Base-by-base conservation (phyloP, 1,140 invertebrate species). In the Drosophila trapezifrons region DNA sequence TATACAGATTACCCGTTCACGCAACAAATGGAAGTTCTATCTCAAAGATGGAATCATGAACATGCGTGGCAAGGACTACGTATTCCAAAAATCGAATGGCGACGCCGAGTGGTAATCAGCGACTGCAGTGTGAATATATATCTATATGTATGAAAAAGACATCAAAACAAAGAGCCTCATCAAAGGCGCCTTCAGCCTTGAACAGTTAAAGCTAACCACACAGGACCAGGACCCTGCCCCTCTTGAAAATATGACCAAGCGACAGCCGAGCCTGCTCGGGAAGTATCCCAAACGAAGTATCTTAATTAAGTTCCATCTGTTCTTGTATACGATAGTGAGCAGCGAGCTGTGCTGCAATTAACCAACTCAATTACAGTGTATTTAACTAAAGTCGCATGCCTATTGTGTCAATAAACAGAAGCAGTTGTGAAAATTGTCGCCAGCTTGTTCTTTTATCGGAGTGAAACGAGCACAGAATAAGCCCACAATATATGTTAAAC, bases 21-120 rank as follows among this genome's bases (percentile, higher is more conserved):
- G 98, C 87, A 99, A 99, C 91, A 98, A 98, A 92, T 99, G 99
- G 99, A 99, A 99, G 93, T 99, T 99, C 92, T 98, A 98, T 93
- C 94, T 99, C 57, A 99, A 99, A 94, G 98, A 99, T 94, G 99
- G 99, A 47, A 99, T 99, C 69, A 99, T 99, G 99, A 99, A 99
- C 94, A 95, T 99, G 77, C 96, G 96, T 84, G 98, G 98, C 17
- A 98, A 98, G 93, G 99, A 99, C 93, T 99, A 96, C 94, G 98
- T 99, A 76, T 99, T 99, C 93, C 98, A 99, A 93, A 99, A 98
- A 93, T 98, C 98, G 6, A 98, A 96, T 86, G 99, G 99, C 75
- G 99, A 99, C 94, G 98, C 99, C 32, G 99, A 99, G 92, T 99
- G 98, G 98, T 99, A 93, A 94, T 25, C 25, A 17, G 9, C 12